These are phyloP conservation scores for Pelodiscus sinensis DNA, from an alignment of 2,113 vertebrate species.

Conservation along the genomic window DNA sequence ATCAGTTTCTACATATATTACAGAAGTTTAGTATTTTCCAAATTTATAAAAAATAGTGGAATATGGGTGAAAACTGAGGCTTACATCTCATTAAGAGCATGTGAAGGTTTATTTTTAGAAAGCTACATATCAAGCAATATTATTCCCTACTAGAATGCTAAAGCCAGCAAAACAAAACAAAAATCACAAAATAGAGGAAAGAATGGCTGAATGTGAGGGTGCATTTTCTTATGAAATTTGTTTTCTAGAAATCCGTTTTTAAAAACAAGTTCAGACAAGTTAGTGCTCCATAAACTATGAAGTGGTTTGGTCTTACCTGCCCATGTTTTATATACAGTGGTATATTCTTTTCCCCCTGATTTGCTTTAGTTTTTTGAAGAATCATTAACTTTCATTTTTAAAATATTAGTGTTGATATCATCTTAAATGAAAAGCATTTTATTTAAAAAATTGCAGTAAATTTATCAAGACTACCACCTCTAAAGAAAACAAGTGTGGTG, in stretches of 20 bases:
- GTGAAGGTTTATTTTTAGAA: neutral
- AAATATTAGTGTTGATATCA: slow-evolving; percentile 23
- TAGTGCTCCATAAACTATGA: slow-evolving; percentile 19
- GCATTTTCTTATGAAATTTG: neutral
- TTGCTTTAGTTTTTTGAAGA: slow-evolving; percentile 27
- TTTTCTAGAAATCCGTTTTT: slow-evolving; percentile 4
- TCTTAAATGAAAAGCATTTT: slow-evolving; percentile 55
- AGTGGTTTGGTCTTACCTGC: slow-evolving; percentile 26
- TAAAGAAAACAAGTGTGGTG: slow-evolving; percentile 17
- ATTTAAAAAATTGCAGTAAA: neutral
- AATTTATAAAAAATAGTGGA: neutral
- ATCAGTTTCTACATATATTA: neutral
- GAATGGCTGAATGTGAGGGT: neutral
- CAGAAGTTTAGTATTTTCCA: neutral
- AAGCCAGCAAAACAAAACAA: neutral
- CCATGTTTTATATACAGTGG: neutral
- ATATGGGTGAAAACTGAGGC: neutral
- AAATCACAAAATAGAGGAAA: neutral
- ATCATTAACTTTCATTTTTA: neutral
- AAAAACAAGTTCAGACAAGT: slow-evolving; percentile 14
- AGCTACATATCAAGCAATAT: neutral
- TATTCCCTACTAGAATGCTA: neutral
- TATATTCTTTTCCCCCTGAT: slow-evolving; percentile 41
- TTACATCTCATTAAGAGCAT: neutral
- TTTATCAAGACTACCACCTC: slow-evolving; percentile 11